Conservation (phyloP, 92 coral and sea anemone genomes). For the Zoanthus sansibaricus region DNA sequence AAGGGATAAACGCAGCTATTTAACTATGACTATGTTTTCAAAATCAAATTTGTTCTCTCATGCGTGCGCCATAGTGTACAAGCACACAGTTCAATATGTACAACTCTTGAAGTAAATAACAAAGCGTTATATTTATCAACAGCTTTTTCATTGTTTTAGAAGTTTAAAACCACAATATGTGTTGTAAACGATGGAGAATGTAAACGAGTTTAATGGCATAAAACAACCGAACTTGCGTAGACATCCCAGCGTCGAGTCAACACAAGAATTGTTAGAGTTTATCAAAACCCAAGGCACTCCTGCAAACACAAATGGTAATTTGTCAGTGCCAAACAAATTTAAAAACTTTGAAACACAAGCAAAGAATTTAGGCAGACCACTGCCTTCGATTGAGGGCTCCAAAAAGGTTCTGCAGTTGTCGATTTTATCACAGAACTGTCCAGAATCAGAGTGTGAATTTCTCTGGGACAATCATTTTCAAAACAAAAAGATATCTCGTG, state of each 20-base stretch:
- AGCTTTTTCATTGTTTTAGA: not conserved
- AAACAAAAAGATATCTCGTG: not conserved
- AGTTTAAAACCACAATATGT: not conserved
- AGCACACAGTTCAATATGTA: not conserved
- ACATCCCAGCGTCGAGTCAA: conserved; percentile 11
- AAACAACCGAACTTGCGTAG: not conserved
- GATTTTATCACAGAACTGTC: conserved; percentile 20
- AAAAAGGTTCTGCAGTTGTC: not conserved
- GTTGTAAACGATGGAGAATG: not conserved
- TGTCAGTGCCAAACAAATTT: not conserved
- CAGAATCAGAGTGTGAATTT: not conserved
- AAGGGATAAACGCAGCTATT: not conserved
- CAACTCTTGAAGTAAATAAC: not conserved
- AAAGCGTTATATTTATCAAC: not conserved
- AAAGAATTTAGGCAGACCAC: not conserved
- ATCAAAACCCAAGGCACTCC: conserved; percentile 4
- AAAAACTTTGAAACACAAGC: not conserved
- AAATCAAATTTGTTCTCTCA: not conserved
- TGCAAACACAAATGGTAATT: not conserved
- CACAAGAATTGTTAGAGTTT: conserved; percentile 5
- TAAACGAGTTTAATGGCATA: not conserved
- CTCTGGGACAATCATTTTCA: not conserved
- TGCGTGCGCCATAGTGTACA: not conserved
- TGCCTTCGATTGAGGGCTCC: conserved; percentile 7
- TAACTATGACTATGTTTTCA: not conserved